Base-by-base conservation (phyloP, 2,888 invertebrate species). In the Platycnemis pennipes region DNA sequence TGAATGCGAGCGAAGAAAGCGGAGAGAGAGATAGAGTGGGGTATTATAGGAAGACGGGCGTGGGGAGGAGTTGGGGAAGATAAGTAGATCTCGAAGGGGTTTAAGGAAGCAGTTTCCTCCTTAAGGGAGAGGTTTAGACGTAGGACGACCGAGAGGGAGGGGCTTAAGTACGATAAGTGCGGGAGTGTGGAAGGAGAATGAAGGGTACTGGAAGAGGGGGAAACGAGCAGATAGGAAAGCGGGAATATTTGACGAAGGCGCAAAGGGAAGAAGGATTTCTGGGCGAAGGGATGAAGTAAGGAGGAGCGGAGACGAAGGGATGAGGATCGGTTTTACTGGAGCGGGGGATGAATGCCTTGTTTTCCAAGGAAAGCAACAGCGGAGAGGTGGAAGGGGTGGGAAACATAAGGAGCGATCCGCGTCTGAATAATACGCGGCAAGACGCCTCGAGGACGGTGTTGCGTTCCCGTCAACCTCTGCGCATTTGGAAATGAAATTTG, bases 61-160 rank as follows among this genome's bases (percentile, higher is more conserved):
- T 16, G 5, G 44, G 42, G 86, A 7, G 37, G 86, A 44, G 37
- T 37, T 19, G 88, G 49, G 22, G 56, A 56, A 89, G 89, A 89
- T 89, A 89, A 89, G 53, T 89, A 56, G 89, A 56, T 89, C 89
- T 56, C 37, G 26, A 42, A 56, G 89, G 89, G 89, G 89, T 89
- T 89, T 53, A 42, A 26, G 89, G 89, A 89, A 53, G 44, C 86
- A 86, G 86, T 53, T 42, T 63, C 49, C 89, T 89, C 56, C 89
- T 89, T 37, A 89, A 56, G 22, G 85, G 85, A 31, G 85, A 85
- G 85, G 22, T 63, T 63, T 63, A 63, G 63, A 63, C 63, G 63
- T 5, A n/a, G 49, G 49, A 49, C 49, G 49, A 19, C 49, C 49
- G 26, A 5, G 63, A 63, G 63, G 63, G 63, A n/a, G 63, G 49